Evolutionary conservation across 2,113 vertebrate genomes (phyloP), one percentile per base, ranked within the genome.

Genomic region (Eurystomus gularis): DNA sequence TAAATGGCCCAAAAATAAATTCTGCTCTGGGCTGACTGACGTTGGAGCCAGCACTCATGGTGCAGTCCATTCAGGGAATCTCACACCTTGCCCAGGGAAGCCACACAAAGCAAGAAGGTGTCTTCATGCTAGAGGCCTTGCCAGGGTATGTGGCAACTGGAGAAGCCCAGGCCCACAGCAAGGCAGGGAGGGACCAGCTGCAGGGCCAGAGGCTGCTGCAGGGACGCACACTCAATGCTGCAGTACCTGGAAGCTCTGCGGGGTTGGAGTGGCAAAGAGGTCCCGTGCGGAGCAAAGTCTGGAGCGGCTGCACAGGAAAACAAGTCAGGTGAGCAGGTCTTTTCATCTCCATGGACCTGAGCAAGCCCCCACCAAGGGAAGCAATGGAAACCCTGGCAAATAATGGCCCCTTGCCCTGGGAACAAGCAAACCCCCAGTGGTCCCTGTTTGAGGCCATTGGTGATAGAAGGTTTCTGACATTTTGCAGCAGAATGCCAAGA

Each of bases 231-330:
- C 33, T 3, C 48, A 52, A 6, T 0, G 5, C 37, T 92, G 40
- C 20, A 9, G 75, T 97, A 99, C 99, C 99, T 99, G 99, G 94
- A 99, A 99, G 80, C 97, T 98, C 95, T 98, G 98, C 0, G 98
- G 96, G 93, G 93, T 98, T 58, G 98, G 98, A 5, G 94, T 81
- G 4, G 97, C 97, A 54, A 97, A 97, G 26, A 96, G 96, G 65
- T 98, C 98, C 69, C 77, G 58, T 21, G 86, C 88, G 44, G 97
- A 96, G 90, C 98, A 95, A 18, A 97, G 93, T 81, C 97, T 98
- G 90, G 96, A 97, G 78, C 98, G 98, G 97, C 99, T 99, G 95
- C 84, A 71, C 7, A 85, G 64, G 76, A 84, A 33, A 95, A 91
- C 48, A 66, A 71, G 2, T 2, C 3, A 2, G 5, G 42, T 92